phyloP scores from a whole-genome alignment of 2,888 invertebrate genomes.

The Plemyria rubiginata region DNA sequence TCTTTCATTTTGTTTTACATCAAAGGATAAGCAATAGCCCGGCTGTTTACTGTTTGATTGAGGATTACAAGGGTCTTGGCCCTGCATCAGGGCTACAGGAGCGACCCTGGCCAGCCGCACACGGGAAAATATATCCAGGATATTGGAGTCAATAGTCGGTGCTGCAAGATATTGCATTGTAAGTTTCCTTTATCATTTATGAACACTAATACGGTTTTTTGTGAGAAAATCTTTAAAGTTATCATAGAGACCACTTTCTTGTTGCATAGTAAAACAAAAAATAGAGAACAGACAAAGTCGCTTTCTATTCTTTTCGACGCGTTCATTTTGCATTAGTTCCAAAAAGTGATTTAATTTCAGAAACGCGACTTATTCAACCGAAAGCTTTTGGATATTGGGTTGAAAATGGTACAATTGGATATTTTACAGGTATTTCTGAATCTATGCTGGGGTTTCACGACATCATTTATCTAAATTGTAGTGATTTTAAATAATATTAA shows the following conservation, averaged over 20 bases:
- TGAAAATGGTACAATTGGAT: conserved; percentile 81
- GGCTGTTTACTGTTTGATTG: conserved; percentile 64
- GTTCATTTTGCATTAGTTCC: conserved; percentile 60
- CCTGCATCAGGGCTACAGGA: conserved; percentile 60
- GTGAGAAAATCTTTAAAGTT: background rate
- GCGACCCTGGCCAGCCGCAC: conserved; percentile 80
- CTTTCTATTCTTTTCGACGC: conserved; percentile 49
- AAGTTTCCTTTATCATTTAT: conserved; percentile 55
- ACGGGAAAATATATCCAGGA: conserved; percentile 79
- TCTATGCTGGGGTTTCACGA: conserved; percentile 69
- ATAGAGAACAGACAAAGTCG: conserved; percentile 30
- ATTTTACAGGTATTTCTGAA: conserved; percentile 75
- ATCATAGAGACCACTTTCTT: background rate
- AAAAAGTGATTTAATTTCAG: conserved; percentile 81
- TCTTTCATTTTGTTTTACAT: conserved; percentile 82
- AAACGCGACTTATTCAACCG: conserved; percentile 71
- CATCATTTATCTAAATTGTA: conserved; percentile 40
- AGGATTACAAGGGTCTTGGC: conserved; percentile 66
- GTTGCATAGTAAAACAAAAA: conserved; percentile 5
- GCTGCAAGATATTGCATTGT: conserved; percentile 84
- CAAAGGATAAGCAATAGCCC: conserved; percentile 80
- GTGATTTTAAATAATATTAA: conserved; percentile 32
- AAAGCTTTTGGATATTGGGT: conserved; percentile 75
- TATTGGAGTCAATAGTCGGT: conserved; percentile 81
- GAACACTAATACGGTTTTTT: background rate